phyloP scores from a whole-genome alignment of 92 coral and sea anemone species.

The Epizoanthus rinbou region DNA sequence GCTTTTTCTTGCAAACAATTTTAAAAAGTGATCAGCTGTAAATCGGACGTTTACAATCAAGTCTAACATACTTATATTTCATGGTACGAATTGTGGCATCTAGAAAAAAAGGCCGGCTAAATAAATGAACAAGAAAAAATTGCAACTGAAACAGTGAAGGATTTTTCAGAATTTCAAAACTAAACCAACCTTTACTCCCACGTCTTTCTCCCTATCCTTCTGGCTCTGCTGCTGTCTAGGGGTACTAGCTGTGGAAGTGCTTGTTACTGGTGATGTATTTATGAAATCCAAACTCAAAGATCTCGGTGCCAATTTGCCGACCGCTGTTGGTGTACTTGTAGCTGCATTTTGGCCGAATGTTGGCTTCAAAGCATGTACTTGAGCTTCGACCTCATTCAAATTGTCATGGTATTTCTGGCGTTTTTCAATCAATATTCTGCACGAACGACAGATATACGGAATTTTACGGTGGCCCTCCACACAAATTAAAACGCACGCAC shows the following conservation, averaged over 20 bases:
- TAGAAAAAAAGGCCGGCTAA: conserved; percentile 1
- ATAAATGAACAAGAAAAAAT: neutral
- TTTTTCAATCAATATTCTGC: conserved; percentile 29
- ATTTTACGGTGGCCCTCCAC: neutral
- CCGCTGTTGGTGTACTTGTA: conserved; percentile 8
- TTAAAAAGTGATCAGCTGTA: neutral
- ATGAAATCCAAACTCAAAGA: neutral
- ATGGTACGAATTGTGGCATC: neutral
- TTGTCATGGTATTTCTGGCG: conserved; percentile 11
- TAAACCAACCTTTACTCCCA: conserved; percentile 1
- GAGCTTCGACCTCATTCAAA: neutral
- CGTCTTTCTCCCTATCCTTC: conserved; percentile 2
- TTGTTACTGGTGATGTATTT: neutral
- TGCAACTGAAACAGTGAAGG: conserved; percentile 1
- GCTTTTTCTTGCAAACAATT: conserved; percentile 2
- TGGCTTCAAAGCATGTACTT: neutral
- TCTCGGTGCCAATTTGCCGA: neutral
- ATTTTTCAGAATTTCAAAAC: neutral
- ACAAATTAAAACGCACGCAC: too few species aligned
- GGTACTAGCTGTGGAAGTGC: neutral
- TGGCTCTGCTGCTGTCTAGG: conserved; percentile 3
- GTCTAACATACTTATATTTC: neutral
- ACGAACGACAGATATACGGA: conserved; percentile 23
- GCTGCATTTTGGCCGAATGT: neutral
- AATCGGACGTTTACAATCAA: conserved; percentile 2